Percentiles rank a stretch among this genome's conserved stretches.
phyloP scores from a whole-genome alignment of 2,113 vertebrate species.

The Callaeas wilsoni region DNA sequence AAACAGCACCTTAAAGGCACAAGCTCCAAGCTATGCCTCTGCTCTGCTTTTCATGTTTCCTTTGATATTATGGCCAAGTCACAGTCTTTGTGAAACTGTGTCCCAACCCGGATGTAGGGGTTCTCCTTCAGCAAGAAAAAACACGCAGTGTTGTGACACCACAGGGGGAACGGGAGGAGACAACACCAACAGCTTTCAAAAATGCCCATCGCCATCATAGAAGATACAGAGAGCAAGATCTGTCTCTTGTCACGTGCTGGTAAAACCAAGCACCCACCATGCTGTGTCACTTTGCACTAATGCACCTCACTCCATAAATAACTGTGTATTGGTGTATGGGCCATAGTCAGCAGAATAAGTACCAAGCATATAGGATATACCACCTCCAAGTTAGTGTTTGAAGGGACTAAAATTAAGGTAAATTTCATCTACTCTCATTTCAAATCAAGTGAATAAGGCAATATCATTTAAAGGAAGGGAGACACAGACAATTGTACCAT shows the following conservation, averaged over 20 bases:
- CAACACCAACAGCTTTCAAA: not conserved
- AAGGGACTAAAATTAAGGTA: not conserved
- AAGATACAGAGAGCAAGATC: not conserved
- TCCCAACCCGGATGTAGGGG: not conserved
- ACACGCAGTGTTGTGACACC: rapidly evolving
- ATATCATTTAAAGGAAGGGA: not conserved
- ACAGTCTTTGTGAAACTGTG: not conserved
- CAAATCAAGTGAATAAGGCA: not conserved
- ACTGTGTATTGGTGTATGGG: not conserved
- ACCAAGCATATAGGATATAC: not conserved
- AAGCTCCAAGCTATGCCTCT: not conserved
- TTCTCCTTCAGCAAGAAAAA: not conserved
- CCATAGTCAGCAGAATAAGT: not conserved
- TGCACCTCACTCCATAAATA: not conserved
- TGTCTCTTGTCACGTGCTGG: not conserved
- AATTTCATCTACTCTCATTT: not conserved
- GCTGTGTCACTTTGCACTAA: not conserved
- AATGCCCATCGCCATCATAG: not conserved
- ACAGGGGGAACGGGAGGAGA: not conserved
- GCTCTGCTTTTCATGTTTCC: not conserved
- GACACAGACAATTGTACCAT: not conserved
- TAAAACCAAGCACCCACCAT: not conserved
- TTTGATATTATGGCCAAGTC: not conserved
- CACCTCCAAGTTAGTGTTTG: not conserved
- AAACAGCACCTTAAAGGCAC: not conserved